Conservation (phyloP, 2,888 invertebrate genomes). For the Luffia ferchaultella region DNA sequence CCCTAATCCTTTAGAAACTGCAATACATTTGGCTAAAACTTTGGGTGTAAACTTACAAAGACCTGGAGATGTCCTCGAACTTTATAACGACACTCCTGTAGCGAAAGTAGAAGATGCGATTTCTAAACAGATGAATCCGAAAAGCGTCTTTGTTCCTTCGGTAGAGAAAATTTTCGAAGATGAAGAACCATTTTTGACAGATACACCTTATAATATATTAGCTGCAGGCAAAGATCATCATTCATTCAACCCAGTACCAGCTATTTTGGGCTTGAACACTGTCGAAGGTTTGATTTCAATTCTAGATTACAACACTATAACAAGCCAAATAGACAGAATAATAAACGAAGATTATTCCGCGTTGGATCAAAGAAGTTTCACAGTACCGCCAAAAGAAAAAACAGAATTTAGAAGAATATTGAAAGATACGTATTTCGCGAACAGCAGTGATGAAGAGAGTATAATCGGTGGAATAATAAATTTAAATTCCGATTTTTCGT, state of each 20-base stretch:
- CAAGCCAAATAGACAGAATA: constrained; percentile 43
- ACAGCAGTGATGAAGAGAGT: constrained; percentile 34
- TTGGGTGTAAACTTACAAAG: constrained; percentile 35
- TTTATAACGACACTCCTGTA: constrained; percentile 35
- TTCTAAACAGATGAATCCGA: constrained; percentile 46
- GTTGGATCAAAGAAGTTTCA: constrained; percentile 34
- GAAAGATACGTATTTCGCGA: constrained; percentile 42
- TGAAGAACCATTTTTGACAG: constrained; percentile 45
- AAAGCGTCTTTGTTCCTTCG: constrained; percentile 46
- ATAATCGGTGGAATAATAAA: constrained; percentile 49
- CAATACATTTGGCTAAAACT: constrained; percentile 44
- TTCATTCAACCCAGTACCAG: constrained; percentile 44
- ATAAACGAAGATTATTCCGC: constrained; percentile 41
- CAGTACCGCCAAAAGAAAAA: constrained; percentile 27
- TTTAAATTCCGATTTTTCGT: constrained; percentile 45
- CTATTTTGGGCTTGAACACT: constrained; percentile 60
- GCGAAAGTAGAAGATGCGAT: constrained; percentile 42
- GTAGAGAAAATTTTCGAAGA: constrained; percentile 37
- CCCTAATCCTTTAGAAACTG: constrained; percentile 32
- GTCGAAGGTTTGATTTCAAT: constrained; percentile 60
- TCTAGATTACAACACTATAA: constrained; percentile 43
- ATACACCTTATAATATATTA: constrained; percentile 50
- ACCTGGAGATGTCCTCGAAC: constrained; percentile 29
- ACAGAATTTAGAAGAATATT: constrained; percentile 32
- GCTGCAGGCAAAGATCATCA: constrained; percentile 24